phyloP scores from a whole-genome alignment of 1,140 invertebrate genomes.

The Ceratina australensis region DNA sequence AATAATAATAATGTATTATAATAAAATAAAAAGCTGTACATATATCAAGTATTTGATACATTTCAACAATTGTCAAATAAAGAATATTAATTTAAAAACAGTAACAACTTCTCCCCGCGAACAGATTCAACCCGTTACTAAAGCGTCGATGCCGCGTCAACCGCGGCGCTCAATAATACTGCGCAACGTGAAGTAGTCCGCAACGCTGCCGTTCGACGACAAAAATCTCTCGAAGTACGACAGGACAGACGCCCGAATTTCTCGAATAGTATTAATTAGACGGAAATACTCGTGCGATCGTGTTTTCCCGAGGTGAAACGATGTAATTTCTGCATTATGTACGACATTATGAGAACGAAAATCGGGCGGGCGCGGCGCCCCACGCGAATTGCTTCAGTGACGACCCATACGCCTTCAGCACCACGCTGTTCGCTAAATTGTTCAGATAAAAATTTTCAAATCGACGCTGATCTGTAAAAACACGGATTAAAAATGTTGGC shows the following conservation, averaged over 20 bases:
- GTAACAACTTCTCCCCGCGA: not conserved
- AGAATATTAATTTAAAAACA: too few relatives aligned
- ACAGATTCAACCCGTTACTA: slow-evolving; percentile 34
- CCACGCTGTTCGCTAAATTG: not conserved
- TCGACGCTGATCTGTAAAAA: not conserved
- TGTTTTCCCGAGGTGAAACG: slow-evolving; percentile 4
- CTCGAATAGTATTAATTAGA: slow-evolving; percentile 1
- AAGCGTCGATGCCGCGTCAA: slow-evolving; percentile 24
- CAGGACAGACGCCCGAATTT: slow-evolving; percentile 55
- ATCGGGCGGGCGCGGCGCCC: slow-evolving; percentile 62
- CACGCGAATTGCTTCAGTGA: slow-evolving; percentile 50
- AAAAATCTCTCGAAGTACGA: slow-evolving; percentile 67
- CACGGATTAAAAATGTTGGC: too few relatives aligned
- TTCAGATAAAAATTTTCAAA: not conserved
- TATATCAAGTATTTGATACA: too few relatives aligned
- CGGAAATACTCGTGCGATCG: not conserved
- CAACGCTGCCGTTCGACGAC: not conserved
- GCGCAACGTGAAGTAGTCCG: slow-evolving; percentile 47
- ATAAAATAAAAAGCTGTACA: too few relatives aligned
- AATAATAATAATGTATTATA: too few relatives aligned
- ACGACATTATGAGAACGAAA: slow-evolving; percentile 61
- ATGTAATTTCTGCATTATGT: slow-evolving; percentile 57
- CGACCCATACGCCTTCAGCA: not conserved
- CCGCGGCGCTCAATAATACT: slow-evolving; percentile 44
- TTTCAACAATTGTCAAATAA: too few relatives aligned